These are phyloP conservation scores for Sardinella longiceps DNA, from an alignment of 2,797 vertebrate genomes.

Conservation along the genomic window DNA sequence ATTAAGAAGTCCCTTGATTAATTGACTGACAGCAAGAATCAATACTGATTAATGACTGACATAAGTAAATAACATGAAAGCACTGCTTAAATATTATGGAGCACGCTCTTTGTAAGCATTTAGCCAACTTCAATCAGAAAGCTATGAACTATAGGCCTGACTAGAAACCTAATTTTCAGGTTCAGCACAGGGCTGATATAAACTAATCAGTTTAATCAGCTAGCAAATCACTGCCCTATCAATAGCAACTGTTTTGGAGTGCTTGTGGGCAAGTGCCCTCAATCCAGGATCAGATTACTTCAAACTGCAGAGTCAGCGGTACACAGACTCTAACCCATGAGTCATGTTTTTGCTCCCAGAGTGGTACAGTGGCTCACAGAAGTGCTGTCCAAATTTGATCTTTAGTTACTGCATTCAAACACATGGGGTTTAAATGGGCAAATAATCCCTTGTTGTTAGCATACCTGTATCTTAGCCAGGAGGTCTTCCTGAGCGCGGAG, in stretches of 20 bases:
- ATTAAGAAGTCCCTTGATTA: not conserved
- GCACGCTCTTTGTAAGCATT: not conserved
- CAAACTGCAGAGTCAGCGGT: not conserved
- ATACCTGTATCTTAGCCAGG: conserved; percentile 89
- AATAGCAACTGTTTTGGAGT: not conserved
- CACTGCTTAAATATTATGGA: not conserved
- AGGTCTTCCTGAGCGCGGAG: conserved; percentile 88
- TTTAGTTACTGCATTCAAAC: not conserved
- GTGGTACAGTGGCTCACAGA: not conserved
- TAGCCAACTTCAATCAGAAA: not conserved
- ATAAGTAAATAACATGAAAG: not conserved
- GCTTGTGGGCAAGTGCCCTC: not conserved
- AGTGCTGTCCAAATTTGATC: not conserved
- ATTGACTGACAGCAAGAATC: not conserved
- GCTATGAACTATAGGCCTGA: not conserved
- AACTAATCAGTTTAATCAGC: not conserved
- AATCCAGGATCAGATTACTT: conserved; percentile 20
- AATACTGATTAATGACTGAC: not conserved
- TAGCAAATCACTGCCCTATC: not conserved
- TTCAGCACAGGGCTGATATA: not conserved
- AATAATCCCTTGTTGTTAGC: not conserved
- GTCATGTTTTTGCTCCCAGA: not conserved
- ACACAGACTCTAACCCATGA: not conserved
- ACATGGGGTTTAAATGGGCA: no score
- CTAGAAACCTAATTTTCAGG: not conserved